phyloP scores from a whole-genome alignment of 2,888 invertebrate species.

The Pomacea canaliculata region DNA sequence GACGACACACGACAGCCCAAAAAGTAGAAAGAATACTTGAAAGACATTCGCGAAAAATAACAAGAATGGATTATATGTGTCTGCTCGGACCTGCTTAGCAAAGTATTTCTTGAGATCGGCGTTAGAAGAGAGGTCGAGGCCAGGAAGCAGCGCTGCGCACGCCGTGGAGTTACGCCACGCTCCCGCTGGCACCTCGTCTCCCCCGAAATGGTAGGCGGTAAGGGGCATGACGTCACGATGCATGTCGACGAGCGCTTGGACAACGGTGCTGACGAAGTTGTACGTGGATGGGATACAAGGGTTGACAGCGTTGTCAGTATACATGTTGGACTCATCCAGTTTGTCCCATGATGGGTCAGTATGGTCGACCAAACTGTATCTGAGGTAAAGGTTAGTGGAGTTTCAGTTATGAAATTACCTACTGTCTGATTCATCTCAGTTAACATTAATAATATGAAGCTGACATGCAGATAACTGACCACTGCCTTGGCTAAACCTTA shows the following conservation, averaged over 20 bases:
- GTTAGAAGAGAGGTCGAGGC: conserved; percentile 25
- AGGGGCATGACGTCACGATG: conserved; percentile 52
- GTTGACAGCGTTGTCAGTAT: conserved; percentile 61
- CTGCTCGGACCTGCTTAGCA: conserved; percentile 19
- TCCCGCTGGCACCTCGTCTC: conserved; percentile 54
- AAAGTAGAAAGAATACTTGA: too few species aligned
- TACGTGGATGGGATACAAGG: conserved; percentile 62
- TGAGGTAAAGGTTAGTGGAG: neutral
- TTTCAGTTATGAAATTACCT: too few species aligned
- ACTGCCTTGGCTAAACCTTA: too few species aligned
- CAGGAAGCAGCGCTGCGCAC: conserved; percentile 38
- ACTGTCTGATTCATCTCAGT: too few species aligned
- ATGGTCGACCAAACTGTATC: conserved; percentile 50
- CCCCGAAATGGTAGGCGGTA: conserved; percentile 56
- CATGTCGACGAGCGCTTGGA: conserved; percentile 43
- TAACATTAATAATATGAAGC: too few species aligned
- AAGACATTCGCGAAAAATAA: too few species aligned
- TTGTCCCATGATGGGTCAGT: conserved; percentile 46
- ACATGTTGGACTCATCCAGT: conserved; percentile 53
- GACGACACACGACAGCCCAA: too few species aligned
- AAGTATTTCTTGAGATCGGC: conserved; percentile 39
- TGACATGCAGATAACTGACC: too few species aligned
- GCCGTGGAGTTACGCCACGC: conserved; percentile 48
- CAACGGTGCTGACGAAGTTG: conserved; percentile 50
- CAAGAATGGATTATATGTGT: too few species aligned